These are phyloP conservation scores for Salpingus planirostris DNA, from an alignment of 2,888 invertebrate species.

Conservation along the genomic window DNA sequence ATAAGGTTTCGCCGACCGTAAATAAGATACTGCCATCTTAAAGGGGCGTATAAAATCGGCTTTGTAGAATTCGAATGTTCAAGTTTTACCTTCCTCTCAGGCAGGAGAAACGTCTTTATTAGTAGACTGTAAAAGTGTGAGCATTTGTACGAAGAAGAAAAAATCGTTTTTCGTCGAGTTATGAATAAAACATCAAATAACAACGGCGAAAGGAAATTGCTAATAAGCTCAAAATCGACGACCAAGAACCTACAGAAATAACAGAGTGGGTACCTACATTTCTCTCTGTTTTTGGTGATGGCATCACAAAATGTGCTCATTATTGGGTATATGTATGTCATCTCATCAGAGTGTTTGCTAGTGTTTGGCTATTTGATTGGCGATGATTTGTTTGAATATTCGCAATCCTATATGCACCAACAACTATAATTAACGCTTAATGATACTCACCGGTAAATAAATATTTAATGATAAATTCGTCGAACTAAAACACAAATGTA, in stretches of 20 bases:
- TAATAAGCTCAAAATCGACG: too few relatives aligned
- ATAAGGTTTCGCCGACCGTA: too few relatives aligned
- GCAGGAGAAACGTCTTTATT: slow-evolving; percentile 18
- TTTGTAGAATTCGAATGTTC: slow-evolving; percentile 13
- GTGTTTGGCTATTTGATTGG: too few relatives aligned
- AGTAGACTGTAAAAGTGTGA: slow-evolving; percentile 18
- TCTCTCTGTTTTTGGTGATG: too few relatives aligned
- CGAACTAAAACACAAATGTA: too few relatives aligned
- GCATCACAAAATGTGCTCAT: background rate
- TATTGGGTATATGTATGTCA: background rate
- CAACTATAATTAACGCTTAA: too few relatives aligned
- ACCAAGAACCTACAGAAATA: too few relatives aligned
- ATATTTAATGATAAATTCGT: too few relatives aligned
- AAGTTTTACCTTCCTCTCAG: slow-evolving; percentile 17
- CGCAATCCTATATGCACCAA: too few relatives aligned
- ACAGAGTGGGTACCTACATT: too few relatives aligned
- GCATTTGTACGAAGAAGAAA: slow-evolving; percentile 17
- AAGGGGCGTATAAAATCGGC: slow-evolving; percentile 7
- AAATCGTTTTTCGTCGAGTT: slow-evolving; percentile 13
- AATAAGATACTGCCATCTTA: slow-evolving; percentile 7
- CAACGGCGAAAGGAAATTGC: slow-evolving; percentile 3
- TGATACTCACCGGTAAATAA: too few relatives aligned
- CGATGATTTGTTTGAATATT: too few relatives aligned
- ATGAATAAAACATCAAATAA: slow-evolving; percentile 20
- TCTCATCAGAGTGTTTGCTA: background rate